Conservation (phyloP, 2,113 vertebrate genomes). For the Cyprinodon tularosa region DNA sequence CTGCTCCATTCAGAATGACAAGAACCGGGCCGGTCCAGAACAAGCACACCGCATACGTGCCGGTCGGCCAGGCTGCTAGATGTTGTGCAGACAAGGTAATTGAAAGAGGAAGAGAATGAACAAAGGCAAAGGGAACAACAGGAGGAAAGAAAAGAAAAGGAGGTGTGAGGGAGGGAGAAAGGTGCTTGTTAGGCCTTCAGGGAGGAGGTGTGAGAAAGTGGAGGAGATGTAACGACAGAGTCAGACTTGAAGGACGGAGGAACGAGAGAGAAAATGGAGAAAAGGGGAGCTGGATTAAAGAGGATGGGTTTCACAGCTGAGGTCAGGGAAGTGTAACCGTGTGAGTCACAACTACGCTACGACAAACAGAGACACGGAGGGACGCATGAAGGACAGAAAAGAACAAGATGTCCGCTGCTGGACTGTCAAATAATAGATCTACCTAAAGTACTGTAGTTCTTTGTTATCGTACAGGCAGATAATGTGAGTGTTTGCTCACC, state of each 20-base stretch:
- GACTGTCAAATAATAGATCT: not conserved
- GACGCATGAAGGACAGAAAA: not conserved
- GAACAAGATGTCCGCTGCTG: not conserved
- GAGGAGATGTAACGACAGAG: constrained; percentile 15
- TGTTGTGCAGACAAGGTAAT: constrained; percentile 51
- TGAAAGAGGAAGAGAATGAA: constrained; percentile 34
- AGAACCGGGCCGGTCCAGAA: constrained; percentile 39
- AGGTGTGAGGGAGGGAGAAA: constrained; percentile 13
- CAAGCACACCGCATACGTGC: constrained; percentile 7
- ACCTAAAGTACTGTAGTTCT: not conserved
- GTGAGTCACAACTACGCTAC: constrained; percentile 17
- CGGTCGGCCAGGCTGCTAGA: constrained; percentile 39
- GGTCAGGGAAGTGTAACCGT: constrained; percentile 26
- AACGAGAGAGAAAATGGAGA: not conserved
- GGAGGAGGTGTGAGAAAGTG: not conserved
- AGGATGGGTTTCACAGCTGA: constrained; percentile 14
- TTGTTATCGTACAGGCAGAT: not conserved
- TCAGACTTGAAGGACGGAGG: not conserved
- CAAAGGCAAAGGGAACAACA: constrained; percentile 33
- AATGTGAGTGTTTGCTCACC: too few relatives aligned
- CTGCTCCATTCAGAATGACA: constrained; percentile 58
- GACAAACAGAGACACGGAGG: not conserved
- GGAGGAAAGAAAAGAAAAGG: constrained; percentile 2
- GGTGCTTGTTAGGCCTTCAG: constrained; percentile 8
- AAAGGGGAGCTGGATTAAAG: constrained; percentile 4